Base-by-base conservation (phyloP, 2,113 vertebrate species). In the Triplophysa siluroides region DNA sequence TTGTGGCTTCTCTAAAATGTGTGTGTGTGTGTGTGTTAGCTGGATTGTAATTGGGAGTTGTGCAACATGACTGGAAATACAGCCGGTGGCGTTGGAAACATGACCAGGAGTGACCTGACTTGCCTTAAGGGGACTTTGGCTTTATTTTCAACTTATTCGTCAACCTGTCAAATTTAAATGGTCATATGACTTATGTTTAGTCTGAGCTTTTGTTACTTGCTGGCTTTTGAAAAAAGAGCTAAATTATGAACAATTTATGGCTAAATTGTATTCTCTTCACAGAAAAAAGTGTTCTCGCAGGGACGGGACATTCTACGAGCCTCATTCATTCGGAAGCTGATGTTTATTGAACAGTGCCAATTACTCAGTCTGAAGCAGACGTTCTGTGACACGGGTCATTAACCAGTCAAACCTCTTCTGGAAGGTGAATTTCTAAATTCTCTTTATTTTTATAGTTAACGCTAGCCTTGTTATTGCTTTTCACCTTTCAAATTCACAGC, bases 301-400 rank as follows among this genome's bases (percentile, higher is more conserved):
- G 23, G 47, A 26, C 69, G 8, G 52, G 33, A 4, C 29, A 23
- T 11, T 38, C 38, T 62, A 43, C 4, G 26, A 66, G 7, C 11
- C 62, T 83, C 60, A 50, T 62, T 81, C 81, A 41, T 75, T 73
- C 76, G n/a, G 21, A 33, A 65, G 23, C 72, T 24, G 62, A 54
- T 64, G 58, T 65, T 54, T 23, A 4, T 12, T 19, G 45, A 33
- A 12, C 18, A 45, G 7, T 45, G 50, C 2, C 26, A 78, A 60
- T 79, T 83, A 76, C 18, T 8, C 29, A 4, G 23, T 58, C 52
- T 10, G 24, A 72, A 77, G 41, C 33, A 75, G 61, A 58, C 29
- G 33, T 58, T 23, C 8, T n/a, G 60, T 45, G 43, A 50, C 47
- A 62, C 11, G 18, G 56, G 62, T 69, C 69, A 50, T 56, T 50